Evolutionary conservation across 2,888 invertebrate species (phyloP).

Genomic region (Drosophila demipolita): DNA sequence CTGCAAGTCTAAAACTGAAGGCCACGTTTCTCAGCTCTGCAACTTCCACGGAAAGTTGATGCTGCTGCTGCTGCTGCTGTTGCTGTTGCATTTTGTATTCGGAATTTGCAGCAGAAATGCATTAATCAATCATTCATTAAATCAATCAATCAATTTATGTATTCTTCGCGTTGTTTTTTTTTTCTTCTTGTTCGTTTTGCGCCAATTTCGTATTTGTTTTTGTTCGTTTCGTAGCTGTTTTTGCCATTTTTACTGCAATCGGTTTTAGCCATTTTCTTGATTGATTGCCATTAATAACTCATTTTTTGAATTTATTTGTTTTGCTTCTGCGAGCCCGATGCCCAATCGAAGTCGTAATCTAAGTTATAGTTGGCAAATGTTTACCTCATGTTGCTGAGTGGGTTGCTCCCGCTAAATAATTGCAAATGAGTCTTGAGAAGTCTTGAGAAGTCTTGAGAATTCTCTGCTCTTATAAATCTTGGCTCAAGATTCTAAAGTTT

Average conservation of each 20-base stretch:
- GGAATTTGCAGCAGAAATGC: constrained; percentile 81
- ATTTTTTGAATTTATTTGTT: constrained; percentile 67
- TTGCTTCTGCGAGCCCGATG: constrained; percentile 32
- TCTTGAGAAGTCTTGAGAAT: neutral
- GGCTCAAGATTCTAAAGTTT: neutral
- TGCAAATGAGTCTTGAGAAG: constrained; percentile 12
- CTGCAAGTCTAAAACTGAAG: constrained; percentile 57
- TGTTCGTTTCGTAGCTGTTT: constrained; percentile 21
- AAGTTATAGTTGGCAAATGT: constrained; percentile 41
- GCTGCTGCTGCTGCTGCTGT: constrained; percentile 21
- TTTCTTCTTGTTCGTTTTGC: constrained; percentile 15
- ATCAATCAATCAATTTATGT: constrained; percentile 80
- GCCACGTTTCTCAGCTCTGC: constrained; percentile 52
- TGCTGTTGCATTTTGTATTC: constrained; percentile 74
- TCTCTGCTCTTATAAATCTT: neutral
- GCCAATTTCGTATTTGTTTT: constrained; percentile 41
- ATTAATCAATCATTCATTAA: constrained; percentile 83
- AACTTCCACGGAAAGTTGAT: constrained; percentile 24
- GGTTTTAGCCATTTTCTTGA: constrained; percentile 60
- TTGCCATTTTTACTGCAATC: constrained; percentile 46
- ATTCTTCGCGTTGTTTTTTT: constrained; percentile 52
- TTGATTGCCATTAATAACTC: constrained; percentile 81
- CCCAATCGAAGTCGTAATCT: constrained; percentile 15
- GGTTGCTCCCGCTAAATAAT: constrained; percentile 39
- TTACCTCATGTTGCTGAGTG: constrained; percentile 22